Conservation (phyloP, 2,797 vertebrate species). For the Ptychadena robeensis region DNA sequence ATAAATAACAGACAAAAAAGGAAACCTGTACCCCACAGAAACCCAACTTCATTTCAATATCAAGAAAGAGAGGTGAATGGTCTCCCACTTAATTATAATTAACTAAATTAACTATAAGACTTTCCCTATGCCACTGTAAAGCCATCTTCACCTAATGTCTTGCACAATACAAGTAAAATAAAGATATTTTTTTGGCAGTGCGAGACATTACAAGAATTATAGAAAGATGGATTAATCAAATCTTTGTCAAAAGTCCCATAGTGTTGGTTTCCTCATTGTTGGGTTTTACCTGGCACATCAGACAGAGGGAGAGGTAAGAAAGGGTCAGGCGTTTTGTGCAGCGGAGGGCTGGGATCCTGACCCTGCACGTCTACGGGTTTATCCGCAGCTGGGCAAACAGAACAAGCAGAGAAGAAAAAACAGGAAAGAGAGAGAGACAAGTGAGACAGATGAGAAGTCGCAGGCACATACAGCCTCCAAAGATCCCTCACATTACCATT, state of each 20-base stretch:
- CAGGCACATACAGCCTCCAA: neutral
- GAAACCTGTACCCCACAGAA: no score
- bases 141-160: neutral
- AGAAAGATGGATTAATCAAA: no score
- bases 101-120: no score
- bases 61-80: no score
- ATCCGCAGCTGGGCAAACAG: slow-evolving; percentile 71
- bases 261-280: neutral
- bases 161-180: no score
- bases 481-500: neutral
- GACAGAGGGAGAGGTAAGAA: slow-evolving; percentile 82
- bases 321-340: slow-evolving; percentile 86
- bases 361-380: slow-evolving; percentile 78
- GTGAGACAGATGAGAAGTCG: rapidly evolving
- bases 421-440: neutral
- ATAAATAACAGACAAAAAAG: no score
- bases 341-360: slow-evolving; percentile 76
- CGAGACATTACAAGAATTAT: no score
- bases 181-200: neutral
- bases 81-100: no score
- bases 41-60: no score
- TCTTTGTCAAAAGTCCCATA: neutral
- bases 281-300: slow-evolving; percentile 82
- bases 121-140: neutral
- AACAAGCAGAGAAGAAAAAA: slow-evolving; percentile 7